phyloP scores from a whole-genome alignment of 2,797 vertebrate genomes.

The Coranthus polyacanthus region DNA sequence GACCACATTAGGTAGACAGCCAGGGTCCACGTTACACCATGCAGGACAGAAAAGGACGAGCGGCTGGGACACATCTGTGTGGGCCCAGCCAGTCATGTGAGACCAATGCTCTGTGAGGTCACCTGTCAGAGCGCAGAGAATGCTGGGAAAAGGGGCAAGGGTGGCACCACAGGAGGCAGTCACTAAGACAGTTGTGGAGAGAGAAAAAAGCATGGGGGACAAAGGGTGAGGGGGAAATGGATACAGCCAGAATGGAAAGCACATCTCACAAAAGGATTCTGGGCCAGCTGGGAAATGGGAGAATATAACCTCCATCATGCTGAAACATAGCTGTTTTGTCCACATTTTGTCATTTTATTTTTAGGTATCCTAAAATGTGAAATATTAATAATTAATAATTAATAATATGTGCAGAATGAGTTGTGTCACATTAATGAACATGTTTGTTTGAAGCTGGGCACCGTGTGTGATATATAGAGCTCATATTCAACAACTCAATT shows the following conservation, averaged over 20 bases:
- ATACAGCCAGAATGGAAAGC: conserved; percentile 26
- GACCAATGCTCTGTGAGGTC: conserved; percentile 70
- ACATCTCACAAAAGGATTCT: conserved; percentile 8
- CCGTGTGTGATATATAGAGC: too few species aligned
- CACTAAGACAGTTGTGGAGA: conserved; percentile 37
- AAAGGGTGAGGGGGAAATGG: conserved; percentile 32
- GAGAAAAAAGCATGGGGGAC: neutral
- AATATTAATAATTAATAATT: too few species aligned
- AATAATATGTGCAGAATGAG: neutral
- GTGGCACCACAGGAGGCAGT: conserved; percentile 59
- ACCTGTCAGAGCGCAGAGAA: conserved; percentile 74
- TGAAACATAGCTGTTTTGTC: conserved; percentile 7
- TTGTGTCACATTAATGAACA: too few species aligned
- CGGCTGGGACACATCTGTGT: conserved; percentile 77
- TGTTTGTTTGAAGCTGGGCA: too few species aligned
- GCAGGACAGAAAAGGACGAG: conserved; percentile 79
- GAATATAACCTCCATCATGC: neutral
- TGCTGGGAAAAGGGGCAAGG: conserved; percentile 72
- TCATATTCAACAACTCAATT: too few species aligned
- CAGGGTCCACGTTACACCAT: conserved; percentile 59
- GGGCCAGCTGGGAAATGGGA: neutral
- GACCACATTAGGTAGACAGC: conserved; percentile 52
- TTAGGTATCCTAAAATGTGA: neutral
- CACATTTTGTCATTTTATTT: neutral
- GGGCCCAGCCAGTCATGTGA: conserved; percentile 75